Percentiles rank a stretch among this genome's conserved stretches.
phyloP scores from a whole-genome alignment of 2,797 vertebrate species.

The Spinus olivaceus region DNA sequence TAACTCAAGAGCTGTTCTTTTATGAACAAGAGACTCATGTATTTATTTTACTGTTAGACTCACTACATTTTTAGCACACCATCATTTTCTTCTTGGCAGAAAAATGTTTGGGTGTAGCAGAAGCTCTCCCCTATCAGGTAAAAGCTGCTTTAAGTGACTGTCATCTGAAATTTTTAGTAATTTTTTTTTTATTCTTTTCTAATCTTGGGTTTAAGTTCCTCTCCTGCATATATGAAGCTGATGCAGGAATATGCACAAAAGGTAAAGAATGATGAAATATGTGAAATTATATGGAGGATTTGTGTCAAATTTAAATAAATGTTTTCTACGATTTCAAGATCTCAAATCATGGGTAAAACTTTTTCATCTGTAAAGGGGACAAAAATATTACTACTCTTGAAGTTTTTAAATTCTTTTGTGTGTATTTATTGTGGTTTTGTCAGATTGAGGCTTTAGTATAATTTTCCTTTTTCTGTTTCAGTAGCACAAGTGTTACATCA shows the following conservation, averaged over 20 bases:
- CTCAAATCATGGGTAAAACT: accelerated
- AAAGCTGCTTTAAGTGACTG: not conserved
- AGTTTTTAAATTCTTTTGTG: accelerated
- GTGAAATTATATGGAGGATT: not conserved
- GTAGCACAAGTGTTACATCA: not conserved
- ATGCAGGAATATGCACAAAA: accelerated
- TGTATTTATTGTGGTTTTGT: not conserved
- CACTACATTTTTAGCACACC: not conserved
- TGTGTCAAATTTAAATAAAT: not conserved
- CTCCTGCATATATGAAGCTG: not conserved
- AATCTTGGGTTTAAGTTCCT: not conserved
- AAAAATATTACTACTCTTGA: not conserved
- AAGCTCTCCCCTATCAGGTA: not conserved
- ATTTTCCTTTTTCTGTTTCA: not conserved
- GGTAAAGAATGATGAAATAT: not conserved
- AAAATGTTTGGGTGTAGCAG: not conserved
- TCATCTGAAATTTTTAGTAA: accelerated
- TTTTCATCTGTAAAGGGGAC: not conserved
- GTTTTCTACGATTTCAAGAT: not conserved
- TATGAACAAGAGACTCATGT: not conserved
- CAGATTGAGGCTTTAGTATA: not conserved
- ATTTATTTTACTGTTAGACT: not conserved
- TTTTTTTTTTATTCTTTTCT: not conserved
- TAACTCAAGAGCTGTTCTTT: not conserved
- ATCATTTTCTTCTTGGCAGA: not conserved